phyloP scores from a whole-genome alignment of 1,140 invertebrate species.

The Plectrocnemia conspersa region DNA sequence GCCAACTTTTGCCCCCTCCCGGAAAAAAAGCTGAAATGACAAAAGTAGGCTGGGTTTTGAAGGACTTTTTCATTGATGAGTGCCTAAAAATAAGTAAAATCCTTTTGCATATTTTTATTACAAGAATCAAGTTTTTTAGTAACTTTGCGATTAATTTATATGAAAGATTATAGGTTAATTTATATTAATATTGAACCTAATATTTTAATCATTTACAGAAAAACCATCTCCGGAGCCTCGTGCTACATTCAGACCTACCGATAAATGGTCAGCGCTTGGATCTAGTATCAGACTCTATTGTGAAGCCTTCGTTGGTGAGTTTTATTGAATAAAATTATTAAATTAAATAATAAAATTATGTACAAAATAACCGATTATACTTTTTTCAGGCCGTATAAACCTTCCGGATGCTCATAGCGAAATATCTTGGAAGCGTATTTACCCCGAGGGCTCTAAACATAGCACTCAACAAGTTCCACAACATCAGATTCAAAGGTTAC shows the following conservation, averaged over 20 bases:
- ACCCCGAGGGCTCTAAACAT: slow-evolving; percentile 52
- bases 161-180: too few species aligned
- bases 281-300: slow-evolving; percentile 62
- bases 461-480: slow-evolving; percentile 44
- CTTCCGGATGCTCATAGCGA: slow-evolving; percentile 66
- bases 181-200: too few species aligned
- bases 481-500: slow-evolving; percentile 50
- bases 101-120: too few species aligned
- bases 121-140: too few species aligned
- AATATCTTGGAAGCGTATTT: slow-evolving; percentile 58
- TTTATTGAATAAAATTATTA: background rate
- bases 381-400: slow-evolving; percentile 52
- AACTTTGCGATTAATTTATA: too few species aligned
- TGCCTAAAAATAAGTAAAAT: too few species aligned
- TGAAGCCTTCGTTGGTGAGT: slow-evolving; percentile 69
- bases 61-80: too few species aligned
- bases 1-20: too few species aligned
- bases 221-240: slow-evolving; percentile 53
- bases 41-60: too few species aligned
- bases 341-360: background rate
- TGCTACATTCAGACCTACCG: slow-evolving; percentile 53
- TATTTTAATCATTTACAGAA: slow-evolving; percentile 46
- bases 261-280: slow-evolving; percentile 54
- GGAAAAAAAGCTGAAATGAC: too few species aligned
- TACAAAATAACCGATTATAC: background rate